These are phyloP conservation scores for Hemibagrus wyckioides DNA, from an alignment of 2,113 vertebrate genomes.

Conservation along the genomic window DNA sequence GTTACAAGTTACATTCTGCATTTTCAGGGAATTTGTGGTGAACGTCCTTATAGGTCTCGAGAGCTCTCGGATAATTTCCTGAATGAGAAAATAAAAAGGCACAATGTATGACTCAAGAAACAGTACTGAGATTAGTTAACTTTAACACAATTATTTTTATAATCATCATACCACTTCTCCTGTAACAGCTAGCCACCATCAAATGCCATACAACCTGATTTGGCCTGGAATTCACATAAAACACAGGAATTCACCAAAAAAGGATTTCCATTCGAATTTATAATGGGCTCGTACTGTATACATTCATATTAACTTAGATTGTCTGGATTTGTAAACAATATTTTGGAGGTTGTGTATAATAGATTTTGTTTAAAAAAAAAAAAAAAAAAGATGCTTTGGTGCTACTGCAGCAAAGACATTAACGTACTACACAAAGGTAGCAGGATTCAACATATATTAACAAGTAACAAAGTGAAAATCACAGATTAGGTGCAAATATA, in stretches of 20 bases:
- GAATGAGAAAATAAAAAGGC: constrained; percentile 24
- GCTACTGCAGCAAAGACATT: not conserved
- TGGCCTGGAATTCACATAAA: constrained; percentile 71
- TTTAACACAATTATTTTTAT: not conserved
- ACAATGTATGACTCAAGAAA: not conserved
- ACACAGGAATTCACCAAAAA: not conserved
- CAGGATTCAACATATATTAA: not conserved
- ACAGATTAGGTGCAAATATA: not conserved
- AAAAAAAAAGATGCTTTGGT: too few relatives aligned
- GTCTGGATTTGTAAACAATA: not conserved
- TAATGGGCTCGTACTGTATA: not conserved
- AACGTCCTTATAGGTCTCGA: constrained; percentile 93
- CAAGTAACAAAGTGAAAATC: not conserved
- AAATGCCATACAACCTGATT: constrained; percentile 91
- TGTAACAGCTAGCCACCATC: constrained; percentile 94
- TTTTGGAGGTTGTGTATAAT: not conserved
- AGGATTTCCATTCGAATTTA: not conserved
- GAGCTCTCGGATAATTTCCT: constrained; percentile 96
- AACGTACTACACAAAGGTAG: not conserved
- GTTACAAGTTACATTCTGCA: constrained; percentile 84
- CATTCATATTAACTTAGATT: not conserved
- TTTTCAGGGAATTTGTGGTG: constrained; percentile 94
- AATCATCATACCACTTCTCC: constrained; percentile 81
- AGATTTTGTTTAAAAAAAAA: too few relatives aligned
- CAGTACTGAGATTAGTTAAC: not conserved